Evolutionary conservation across 2,797 vertebrate species (phyloP).

Genomic region (Bradypodion pumilum): DNA sequence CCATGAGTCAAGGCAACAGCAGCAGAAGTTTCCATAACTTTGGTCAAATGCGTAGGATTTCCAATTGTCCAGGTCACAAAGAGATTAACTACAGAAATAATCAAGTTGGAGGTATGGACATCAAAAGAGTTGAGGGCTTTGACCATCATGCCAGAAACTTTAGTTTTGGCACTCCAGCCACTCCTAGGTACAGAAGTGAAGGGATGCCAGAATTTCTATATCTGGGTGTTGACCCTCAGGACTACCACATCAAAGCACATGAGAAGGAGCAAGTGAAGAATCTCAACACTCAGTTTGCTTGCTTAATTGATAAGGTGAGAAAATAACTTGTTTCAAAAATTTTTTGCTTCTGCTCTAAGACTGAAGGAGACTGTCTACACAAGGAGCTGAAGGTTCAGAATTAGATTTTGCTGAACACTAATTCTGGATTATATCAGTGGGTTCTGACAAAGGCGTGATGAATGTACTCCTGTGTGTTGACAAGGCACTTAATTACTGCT

Average conservation of each 20-base stretch:
- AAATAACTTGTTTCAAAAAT: background rate
- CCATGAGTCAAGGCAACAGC: constrained; percentile 59
- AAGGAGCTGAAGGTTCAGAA: background rate
- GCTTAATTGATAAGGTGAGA: constrained; percentile 93
- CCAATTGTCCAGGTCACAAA: constrained; percentile 5
- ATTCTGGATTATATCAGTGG: background rate
- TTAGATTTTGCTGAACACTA: background rate
- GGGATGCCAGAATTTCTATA: constrained; percentile 85
- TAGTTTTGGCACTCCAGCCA: constrained; percentile 31
- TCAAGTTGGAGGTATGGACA: accelerated
- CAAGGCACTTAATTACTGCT: background rate
- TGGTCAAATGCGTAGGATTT: constrained; percentile 64
- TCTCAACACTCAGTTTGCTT: constrained; percentile 92
- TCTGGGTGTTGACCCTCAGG: constrained; percentile 84
- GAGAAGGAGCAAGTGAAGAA: constrained; percentile 92
- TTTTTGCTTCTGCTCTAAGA: background rate
- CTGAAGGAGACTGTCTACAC: background rate
- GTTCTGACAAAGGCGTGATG: background rate
- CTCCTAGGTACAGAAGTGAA: constrained; percentile 8
- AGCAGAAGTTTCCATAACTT: constrained; percentile 73
- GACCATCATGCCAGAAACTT: constrained; percentile 32
- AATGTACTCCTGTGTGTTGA: background rate
- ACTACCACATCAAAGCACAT: constrained; percentile 81
- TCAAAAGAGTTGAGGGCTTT: accelerated
- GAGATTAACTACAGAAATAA: background rate